Evolutionary conservation across 2,888 invertebrate species (phyloP), one percentile per base, ranked within the genome.

Genomic region (Drosophila maculinotata): DNA sequence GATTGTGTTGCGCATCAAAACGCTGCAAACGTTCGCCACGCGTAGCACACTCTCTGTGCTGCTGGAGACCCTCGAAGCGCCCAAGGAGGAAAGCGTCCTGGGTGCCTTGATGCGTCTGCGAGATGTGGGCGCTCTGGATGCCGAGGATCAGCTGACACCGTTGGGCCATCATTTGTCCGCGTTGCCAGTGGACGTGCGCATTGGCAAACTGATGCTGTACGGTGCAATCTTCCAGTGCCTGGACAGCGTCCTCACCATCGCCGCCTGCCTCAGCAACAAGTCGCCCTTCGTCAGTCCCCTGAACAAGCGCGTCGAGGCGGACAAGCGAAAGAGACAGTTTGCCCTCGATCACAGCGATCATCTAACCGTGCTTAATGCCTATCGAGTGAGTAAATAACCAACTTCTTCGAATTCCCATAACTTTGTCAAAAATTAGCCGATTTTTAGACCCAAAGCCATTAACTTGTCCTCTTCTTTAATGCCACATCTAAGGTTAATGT

Each of bases 211-310:
- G 71, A 96, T 99, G 93, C 91, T 99, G 6, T 97, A 96, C 83
- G 97, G 98, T 0, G 96, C 98, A 9, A 96, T 98, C 66, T 96
- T 99, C 90, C 92, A 92, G 96, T 98, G 98, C 89, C 93, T 98
- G 28, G 97, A 98, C 92, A 97, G 98, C 0, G 95, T 98, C 0
- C 92, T 98, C 1, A 98, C 98, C 2, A 96, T 99, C 89, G 98
- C 96, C 0, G 96, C 96, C 1, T 95, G 95, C 90, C 92, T 97
- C 33, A 96, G 96, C 78, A 94, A 95, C 87, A 96, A 96, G 89
- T 95, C 94, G 48, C 96, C 96, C 0, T 96, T 97, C 89, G 93
- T 95, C 0, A 93, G 94, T 36, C 96, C 96, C 0, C 95, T 96
- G 86, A 95, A 94, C 14, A 95, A 95, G 79, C 91, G 93, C 90